Conservation (phyloP, 2,113 vertebrate species). For the Vidua chalybeata region DNA sequence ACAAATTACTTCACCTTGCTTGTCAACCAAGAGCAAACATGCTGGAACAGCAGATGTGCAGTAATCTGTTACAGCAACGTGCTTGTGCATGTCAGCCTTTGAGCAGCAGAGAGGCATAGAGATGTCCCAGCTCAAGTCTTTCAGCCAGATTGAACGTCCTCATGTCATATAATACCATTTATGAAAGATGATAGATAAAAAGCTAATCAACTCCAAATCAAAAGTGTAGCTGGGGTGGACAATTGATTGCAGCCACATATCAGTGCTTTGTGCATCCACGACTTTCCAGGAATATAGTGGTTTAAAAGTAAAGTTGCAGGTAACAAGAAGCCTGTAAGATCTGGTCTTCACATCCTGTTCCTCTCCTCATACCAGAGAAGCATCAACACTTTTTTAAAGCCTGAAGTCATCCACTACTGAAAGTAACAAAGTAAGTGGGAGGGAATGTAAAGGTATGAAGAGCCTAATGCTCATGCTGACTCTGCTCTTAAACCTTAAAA, state of each 20-base stretch:
- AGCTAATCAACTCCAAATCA: not conserved
- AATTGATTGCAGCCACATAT: not conserved
- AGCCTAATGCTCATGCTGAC: not conserved
- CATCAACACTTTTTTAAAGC: not conserved
- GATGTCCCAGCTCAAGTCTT: not conserved
- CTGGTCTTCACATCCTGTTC: not conserved
- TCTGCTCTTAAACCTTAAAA: not conserved
- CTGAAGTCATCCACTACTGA: not conserved
- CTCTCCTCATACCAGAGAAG: not conserved
- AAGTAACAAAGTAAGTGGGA: not conserved
- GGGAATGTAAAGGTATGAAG: not conserved
- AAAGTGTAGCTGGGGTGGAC: not conserved
- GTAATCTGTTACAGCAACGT: not conserved
- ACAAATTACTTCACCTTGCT: not conserved
- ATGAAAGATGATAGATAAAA: not conserved
- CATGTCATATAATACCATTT: not conserved
- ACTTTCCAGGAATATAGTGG: not conserved
- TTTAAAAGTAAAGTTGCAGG: not conserved
- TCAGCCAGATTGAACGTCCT: not conserved
- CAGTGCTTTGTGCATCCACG: not conserved
- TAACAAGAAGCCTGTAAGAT: not conserved
- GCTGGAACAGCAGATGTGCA: not conserved
- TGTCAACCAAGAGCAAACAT: not conserved
- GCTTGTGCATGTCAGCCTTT: not conserved
- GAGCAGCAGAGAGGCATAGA: not conserved